A percentile compares a stretch with the other conserved stretches of the same genome.
Evolutionary conservation across 2,888 invertebrate genomes (phyloP).

Genomic region (Brachynemurus nebulosus): DNA sequence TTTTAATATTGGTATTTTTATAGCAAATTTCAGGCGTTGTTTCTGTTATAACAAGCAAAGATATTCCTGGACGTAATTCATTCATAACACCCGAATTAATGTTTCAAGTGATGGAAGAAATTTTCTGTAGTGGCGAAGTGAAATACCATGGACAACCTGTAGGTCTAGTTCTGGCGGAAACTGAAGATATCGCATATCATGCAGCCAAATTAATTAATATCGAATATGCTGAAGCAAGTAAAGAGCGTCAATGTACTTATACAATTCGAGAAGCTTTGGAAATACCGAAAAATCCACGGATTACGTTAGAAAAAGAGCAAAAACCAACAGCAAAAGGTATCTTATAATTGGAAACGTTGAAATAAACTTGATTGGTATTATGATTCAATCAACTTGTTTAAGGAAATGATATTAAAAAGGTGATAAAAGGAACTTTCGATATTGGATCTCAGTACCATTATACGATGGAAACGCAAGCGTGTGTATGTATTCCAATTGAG

Average conservation of each 20-base stretch:
- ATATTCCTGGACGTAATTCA: conserved; percentile 55
- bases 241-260: conserved; percentile 25
- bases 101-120: conserved; percentile 31
- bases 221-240: conserved; percentile 5
- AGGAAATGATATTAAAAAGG: conserved; percentile 32
- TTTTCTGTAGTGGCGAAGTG: conserved; percentile 20
- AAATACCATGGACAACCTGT: conserved; percentile 32
- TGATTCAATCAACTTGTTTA: not conserved
- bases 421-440: conserved; percentile 40
- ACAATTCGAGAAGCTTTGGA: conserved; percentile 35
- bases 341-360: not conserved
- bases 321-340: conserved; percentile 28
- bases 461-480: conserved; percentile 61
- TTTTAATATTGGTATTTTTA: conserved; percentile 18
- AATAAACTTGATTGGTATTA: not conserved
- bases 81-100: conserved; percentile 32
- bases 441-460: conserved; percentile 59
- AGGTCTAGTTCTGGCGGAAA: conserved; percentile 31
- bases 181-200: conserved; percentile 21
- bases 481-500: conserved; percentile 47
- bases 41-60: conserved; percentile 46
- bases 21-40: conserved; percentile 53
- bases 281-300: conserved; percentile 31
- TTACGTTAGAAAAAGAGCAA: conserved; percentile 28
- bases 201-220: conserved; percentile 24